Evolutionary conservation across 2,888 invertebrate genomes (phyloP), one percentile per base, ranked within the genome.

Genomic region (Apodemia mormo): DNA sequence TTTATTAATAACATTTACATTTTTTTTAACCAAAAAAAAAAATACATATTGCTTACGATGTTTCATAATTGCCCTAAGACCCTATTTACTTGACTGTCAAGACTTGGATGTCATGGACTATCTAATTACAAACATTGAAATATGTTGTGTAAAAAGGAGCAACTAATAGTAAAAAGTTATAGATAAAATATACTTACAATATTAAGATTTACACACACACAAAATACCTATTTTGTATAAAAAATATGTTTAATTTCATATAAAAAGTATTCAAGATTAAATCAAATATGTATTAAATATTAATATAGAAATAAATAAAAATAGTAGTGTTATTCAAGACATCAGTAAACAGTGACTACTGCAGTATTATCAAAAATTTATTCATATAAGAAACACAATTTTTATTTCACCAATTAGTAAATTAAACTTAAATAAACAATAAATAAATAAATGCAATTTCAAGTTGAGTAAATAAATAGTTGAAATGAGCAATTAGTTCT

Each of bases 1-100:
- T 92, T 90, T 89, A 88, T 89, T 90, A 86, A 90, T 90, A 90
- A 92, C 89, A 90, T 89, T 89, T 89, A 88, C 85, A 90, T 85
- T 85, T 84, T 84, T 79, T 84, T 85, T 87, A 91, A 90, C 86
- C 88, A 90, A 90, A 82, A 33, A 2, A 33, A 22, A 52, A 88
- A 85, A 88, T 85, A 84, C 77, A 82, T 80, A 91, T 92, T 91
- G 90, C 90, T 90, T 90, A 88, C 78, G 86, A 74, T 73, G 78
- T 86, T 76, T 81, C 89, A 91, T 90, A 91, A 92, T 90, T 92
- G 90, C 83, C 79, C 82, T 83, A 80, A 81, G 80, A 85, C 82
- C 82, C 76, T 79, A 81, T 85, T 77, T 75, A 76, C 74, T 75
- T 79, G 78, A 81, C 79, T 83, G 85, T 86, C 83, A 86, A 82